Conservation (phyloP, 2,888 invertebrate genomes). For the Acheta domesticus region DNA sequence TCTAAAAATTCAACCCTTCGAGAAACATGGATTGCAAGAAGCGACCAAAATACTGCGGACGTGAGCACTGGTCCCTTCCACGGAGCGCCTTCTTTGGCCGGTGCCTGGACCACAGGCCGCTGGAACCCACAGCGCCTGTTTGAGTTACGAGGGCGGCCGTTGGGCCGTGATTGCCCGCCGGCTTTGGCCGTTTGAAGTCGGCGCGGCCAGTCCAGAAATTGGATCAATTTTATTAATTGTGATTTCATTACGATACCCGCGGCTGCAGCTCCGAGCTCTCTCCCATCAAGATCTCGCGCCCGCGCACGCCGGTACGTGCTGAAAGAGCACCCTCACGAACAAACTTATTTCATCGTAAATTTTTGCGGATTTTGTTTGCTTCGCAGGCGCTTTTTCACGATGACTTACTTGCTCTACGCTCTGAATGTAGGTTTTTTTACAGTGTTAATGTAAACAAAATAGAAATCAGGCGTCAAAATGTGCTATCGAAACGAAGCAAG, state of each 20-base stretch:
- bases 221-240: conserved; percentile 18
- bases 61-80: too few relatives aligned
- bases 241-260: neutral
- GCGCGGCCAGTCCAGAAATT: neutral
- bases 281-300: conserved; percentile 4
- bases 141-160: neutral
- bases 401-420: too few relatives aligned
- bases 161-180: neutral
- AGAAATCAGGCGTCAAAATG: too few relatives aligned
- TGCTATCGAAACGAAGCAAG: too few relatives aligned
- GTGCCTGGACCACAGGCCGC: neutral
- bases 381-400: too few relatives aligned
- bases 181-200: neutral
- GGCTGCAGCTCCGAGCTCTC: neutral
- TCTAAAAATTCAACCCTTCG: too few relatives aligned
- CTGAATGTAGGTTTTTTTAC: too few relatives aligned
- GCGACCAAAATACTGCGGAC: too few relatives aligned
- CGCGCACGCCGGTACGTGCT: neutral
- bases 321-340: neutral
- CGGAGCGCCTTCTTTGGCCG: neutral
- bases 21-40: too few relatives aligned
- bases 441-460: too few relatives aligned
- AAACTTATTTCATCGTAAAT: neutral
- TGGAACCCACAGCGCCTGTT: neutral
- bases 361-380: neutral